A percentile compares a stretch with the other conserved stretches of the same genome.
These are phyloP conservation scores for Amblyjoppa fuscipennis DNA, from an alignment of 2,888 invertebrate genomes.

Conservation along the genomic window DNA sequence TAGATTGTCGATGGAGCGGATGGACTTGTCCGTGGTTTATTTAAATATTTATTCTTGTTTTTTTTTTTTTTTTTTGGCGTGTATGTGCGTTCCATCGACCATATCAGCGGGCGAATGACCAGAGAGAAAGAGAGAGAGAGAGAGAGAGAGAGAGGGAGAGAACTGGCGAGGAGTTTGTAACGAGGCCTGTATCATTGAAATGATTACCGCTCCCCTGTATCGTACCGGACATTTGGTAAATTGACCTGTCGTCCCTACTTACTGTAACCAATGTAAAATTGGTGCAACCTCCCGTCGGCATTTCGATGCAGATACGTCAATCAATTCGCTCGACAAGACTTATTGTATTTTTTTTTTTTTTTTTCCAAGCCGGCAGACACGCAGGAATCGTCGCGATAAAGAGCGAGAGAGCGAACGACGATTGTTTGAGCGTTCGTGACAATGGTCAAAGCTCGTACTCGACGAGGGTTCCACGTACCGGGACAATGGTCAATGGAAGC, in stretches of 20 bases:
- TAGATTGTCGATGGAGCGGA: slow-evolving; percentile 14
- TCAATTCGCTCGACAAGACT: not conserved
- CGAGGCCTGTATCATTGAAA: slow-evolving; percentile 81
- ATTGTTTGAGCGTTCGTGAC: no score
- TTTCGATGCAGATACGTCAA: not conserved
- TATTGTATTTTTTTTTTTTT: slow-evolving; percentile 23
- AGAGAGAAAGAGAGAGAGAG: slow-evolving; percentile 14
- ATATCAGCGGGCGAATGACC: not conserved
- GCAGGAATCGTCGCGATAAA: no score
- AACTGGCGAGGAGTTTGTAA: slow-evolving; percentile 66
- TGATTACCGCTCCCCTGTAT: slow-evolving; percentile 81
- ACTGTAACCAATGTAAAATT: slow-evolving; percentile 61
- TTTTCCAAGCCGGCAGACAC: not conserved
- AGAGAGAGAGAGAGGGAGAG: slow-evolving; percentile 32
- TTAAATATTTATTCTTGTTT: not conserved
- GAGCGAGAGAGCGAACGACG: no score
- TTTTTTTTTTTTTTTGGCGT: not conserved
- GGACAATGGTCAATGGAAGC: not conserved
- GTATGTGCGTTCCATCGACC: not conserved
- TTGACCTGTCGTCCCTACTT: slow-evolving; percentile 80
- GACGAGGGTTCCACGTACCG: not conserved
- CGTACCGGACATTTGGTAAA: slow-evolving; percentile 84
- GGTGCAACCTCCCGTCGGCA: slow-evolving; percentile 55
- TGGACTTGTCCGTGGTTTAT: not conserved
- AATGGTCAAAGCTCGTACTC: not conserved